Conservation (phyloP, 2,113 vertebrate genomes). For the Galeopterus variegatus region DNA sequence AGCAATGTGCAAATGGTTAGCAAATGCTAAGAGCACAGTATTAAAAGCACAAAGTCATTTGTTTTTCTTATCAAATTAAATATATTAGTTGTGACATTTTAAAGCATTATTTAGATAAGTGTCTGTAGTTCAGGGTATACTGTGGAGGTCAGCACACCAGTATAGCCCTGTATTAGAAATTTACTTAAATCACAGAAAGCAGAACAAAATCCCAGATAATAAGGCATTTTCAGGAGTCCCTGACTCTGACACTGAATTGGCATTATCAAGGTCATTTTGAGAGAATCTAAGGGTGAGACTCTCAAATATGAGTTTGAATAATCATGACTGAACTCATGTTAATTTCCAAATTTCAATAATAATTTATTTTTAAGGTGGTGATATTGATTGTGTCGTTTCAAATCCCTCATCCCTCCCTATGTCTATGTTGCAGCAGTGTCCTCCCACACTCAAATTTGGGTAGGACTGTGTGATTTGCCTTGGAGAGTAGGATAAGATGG, state of each 20-base stretch:
- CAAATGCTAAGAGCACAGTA: conserved; percentile 69
- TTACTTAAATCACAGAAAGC: neutral
- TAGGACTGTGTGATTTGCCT: neutral
- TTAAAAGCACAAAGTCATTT: conserved; percentile 78
- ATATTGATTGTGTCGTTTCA: neutral
- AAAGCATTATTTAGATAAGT: conserved; percentile 64
- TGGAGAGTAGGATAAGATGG: neutral
- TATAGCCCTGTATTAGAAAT: neutral
- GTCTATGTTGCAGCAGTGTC: neutral
- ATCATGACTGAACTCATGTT: neutral
- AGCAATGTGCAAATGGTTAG: conserved; percentile 74
- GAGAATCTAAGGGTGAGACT: neutral
- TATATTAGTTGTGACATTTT: conserved; percentile 76
- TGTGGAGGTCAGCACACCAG: neutral
- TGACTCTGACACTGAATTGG: conserved; percentile 26
- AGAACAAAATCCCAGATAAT: neutral
- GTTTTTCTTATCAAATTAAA: conserved; percentile 80
- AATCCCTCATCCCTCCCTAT: neutral
- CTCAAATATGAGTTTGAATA: neutral
- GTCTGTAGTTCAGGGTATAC: conserved; percentile 15
- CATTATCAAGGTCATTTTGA: conserved; percentile 33
- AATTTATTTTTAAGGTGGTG: neutral
- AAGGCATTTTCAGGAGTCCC: conserved; percentile 6
- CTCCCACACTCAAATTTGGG: neutral
- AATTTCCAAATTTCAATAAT: conserved; percentile 34